Evolutionary conservation across 2,888 invertebrate species (phyloP).

Genomic region (Lathronympha strigana): DNA sequence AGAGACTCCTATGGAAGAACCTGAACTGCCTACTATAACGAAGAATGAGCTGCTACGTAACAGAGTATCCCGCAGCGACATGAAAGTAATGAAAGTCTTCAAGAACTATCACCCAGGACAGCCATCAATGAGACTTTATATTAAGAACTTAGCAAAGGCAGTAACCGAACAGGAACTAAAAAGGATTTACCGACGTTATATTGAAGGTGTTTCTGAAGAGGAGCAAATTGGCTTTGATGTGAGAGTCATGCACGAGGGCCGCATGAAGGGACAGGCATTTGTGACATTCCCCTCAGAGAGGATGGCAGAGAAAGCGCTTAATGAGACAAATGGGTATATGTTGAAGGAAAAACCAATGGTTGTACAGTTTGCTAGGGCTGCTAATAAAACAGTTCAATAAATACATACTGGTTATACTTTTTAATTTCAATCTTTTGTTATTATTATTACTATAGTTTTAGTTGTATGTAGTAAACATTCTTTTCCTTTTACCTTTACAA

Average conservation of each 20-base stretch:
- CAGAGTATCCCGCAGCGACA: slow-evolving; percentile 88
- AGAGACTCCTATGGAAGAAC: slow-evolving; percentile 51
- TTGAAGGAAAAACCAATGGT: slow-evolving; percentile 95
- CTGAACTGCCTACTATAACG: slow-evolving; percentile 79
- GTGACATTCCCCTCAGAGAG: slow-evolving; percentile 90
- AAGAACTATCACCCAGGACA: slow-evolving; percentile 94
- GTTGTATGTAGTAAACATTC: too few relatives aligned
- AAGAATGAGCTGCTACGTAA: slow-evolving; percentile 87
- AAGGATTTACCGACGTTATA: slow-evolving; percentile 89
- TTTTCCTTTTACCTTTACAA: too few relatives aligned
- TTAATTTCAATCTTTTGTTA: neutral
- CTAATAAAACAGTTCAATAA: slow-evolving; percentile 62
- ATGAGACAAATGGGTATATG: slow-evolving; percentile 94
- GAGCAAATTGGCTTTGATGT: slow-evolving; percentile 85
- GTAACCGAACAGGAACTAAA: slow-evolving; percentile 90
- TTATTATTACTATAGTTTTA: too few relatives aligned
- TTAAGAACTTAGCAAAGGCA: slow-evolving; percentile 95
- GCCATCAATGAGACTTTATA: slow-evolving; percentile 93
- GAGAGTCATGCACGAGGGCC: slow-evolving; percentile 95
- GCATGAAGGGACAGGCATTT: slow-evolving; percentile 99
- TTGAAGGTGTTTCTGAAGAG: slow-evolving; percentile 66
- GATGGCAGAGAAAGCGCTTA: slow-evolving; percentile 89
- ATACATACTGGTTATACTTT: slow-evolving; percentile 7
- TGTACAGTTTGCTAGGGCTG: slow-evolving; percentile 90
- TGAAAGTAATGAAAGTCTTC: slow-evolving; percentile 90